These are phyloP conservation scores for Physocephala rufipes DNA, from an alignment of 2,888 invertebrate genomes.

Conservation along the genomic window DNA sequence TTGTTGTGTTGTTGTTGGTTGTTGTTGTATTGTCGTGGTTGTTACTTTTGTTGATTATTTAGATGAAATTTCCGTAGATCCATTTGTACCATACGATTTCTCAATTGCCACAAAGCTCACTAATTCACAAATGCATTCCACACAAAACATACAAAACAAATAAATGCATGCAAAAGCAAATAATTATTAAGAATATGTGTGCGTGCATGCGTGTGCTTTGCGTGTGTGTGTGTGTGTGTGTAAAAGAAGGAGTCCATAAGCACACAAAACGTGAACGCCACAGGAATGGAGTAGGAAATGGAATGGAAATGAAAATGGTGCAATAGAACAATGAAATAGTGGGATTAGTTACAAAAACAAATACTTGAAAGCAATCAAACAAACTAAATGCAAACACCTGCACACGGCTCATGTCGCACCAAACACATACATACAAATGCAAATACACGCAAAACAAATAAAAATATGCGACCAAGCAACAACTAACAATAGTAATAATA, in stretches of 20 bases:
- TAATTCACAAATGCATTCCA: background rate
- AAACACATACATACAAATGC: slow-evolving; percentile 17
- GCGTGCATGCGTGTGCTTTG: background rate
- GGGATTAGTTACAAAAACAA: slow-evolving; percentile 22
- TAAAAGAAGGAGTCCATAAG: background rate
- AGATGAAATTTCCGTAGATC: background rate
- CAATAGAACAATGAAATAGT: no score
- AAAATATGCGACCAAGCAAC: background rate
- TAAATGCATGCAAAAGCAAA: no score
- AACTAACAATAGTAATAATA: background rate
- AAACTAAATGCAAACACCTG: slow-evolving; percentile 18
- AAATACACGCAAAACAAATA: slow-evolving; percentile 9
- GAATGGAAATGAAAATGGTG: no score
- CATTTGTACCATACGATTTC: background rate
- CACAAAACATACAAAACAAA: background rate
- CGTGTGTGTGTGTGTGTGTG: slow-evolving; percentile 13
- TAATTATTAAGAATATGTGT: background rate
- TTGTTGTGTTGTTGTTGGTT: background rate
- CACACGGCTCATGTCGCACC: no score
- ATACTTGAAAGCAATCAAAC: slow-evolving; percentile 33
- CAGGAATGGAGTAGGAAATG: background rate
- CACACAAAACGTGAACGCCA: background rate
- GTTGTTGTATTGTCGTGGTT: background rate
- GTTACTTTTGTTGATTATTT: slow-evolving; percentile 4
- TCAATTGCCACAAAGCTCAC: background rate